These are phyloP conservation scores for Mythimna impura DNA, from an alignment of 2,888 invertebrate genomes.

Conservation along the genomic window DNA sequence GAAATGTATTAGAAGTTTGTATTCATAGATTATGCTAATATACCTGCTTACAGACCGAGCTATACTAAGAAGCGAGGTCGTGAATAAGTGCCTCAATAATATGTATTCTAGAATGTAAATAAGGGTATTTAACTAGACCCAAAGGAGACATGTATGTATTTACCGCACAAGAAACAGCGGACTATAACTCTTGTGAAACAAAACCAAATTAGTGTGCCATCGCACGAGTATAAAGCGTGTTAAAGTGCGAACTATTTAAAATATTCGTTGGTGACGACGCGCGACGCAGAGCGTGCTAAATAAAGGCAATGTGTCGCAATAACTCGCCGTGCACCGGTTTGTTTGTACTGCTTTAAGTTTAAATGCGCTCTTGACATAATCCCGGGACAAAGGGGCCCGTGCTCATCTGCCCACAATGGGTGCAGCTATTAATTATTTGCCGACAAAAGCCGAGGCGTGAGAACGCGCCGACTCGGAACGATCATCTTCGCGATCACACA, in stretches of 20 bases:
- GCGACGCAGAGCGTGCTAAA: constrained; percentile 44
- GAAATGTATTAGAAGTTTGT: constrained; percentile 53
- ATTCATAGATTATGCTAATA: constrained; percentile 57
- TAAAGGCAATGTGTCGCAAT: constrained; percentile 67
- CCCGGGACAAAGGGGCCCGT: constrained; percentile 74
- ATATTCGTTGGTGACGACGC: constrained; percentile 54
- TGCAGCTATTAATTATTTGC: constrained; percentile 81
- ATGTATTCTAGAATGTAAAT: constrained; percentile 12
- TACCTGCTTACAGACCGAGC: constrained; percentile 32
- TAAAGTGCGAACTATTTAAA: constrained; percentile 57
- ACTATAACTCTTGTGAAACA: constrained; percentile 38
- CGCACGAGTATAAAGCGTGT: constrained; percentile 43
- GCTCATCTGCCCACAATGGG: constrained; percentile 76
- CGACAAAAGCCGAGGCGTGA: constrained; percentile 78
- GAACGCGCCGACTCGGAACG: constrained; percentile 72
- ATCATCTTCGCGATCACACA: constrained; percentile 66
- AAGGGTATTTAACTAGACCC: constrained; percentile 9
- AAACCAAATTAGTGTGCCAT: constrained; percentile 43
- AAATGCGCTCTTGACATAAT: constrained; percentile 71
- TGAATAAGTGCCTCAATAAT: constrained; percentile 30
- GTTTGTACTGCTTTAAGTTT: constrained; percentile 71
- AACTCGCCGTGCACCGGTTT: constrained; percentile 69
- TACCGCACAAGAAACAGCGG: constrained; percentile 20
- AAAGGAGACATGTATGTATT: background rate
- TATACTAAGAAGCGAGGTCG: constrained; percentile 1